Evolutionary conservation across 2,888 invertebrate genomes (phyloP), one percentile per base, ranked within the genome.

Genomic region (Ormyrus pomaceus): DNA sequence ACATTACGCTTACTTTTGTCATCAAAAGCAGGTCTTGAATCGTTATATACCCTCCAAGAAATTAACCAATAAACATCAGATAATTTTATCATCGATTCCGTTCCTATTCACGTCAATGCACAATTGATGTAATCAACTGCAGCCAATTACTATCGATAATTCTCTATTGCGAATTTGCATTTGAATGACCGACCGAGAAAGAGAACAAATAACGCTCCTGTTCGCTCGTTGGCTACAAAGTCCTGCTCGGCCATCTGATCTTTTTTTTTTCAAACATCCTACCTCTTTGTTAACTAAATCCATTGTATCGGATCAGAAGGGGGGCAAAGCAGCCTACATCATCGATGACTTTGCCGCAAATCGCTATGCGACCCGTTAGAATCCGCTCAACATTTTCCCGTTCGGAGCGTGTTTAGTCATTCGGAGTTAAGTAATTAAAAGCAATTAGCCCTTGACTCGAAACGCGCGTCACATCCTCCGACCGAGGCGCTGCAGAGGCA

Each of bases 61-160:
- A 70, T 70, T 50, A 71, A 61, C 13, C 61, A 71, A 71, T 71
- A 59, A 48, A 64, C 9, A 34, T 34, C 34, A 8, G 56, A 65
- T 74, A 74, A 62, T 71, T 65, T 64, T 56, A 56, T 58, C 64
- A 65, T 77, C 50, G 58, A 71, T 77, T 53, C 50, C 6, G 48
- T 48, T 48, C 34, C 34, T 61, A 62, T 53, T 56, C 64, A 71
- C 64, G 64, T 70, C 64, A 71, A 56, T 65, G 45, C 58, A 11
- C 77, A 71, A 77, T 65, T 77, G 64, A 77, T 71, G 45, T 65
- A 77, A 76, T 76, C 70, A 65, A 77, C 62, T 76, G 34, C 48
- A 1, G 51, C 46, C 62, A 71, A 77, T 71, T 77, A 70, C 56
- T 58, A 65, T 77, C 65, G 65, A 58, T 45, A 51, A 77, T 77